Percentiles rank a stretch among this genome's conserved stretches.
phyloP scores from a whole-genome alignment of 2,888 invertebrate species.

The Sarcophaga subvicina region DNA sequence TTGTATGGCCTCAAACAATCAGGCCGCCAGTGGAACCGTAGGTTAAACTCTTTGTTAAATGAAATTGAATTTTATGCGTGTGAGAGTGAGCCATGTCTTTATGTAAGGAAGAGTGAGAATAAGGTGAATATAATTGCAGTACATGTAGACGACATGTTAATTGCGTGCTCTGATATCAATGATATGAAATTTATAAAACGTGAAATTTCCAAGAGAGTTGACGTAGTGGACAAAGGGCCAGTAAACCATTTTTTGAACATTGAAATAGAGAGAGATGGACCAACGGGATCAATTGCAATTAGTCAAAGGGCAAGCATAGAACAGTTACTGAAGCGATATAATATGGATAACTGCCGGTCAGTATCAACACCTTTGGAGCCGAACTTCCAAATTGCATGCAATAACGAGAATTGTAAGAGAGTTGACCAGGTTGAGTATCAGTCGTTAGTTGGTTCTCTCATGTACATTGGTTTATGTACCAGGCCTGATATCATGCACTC shows the following conservation, averaged over 20 bases:
- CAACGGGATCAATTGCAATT: conserved; percentile 30
- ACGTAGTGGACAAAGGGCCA: conserved; percentile 30
- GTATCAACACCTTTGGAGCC: conserved; percentile 11
- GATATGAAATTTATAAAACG: neutral
- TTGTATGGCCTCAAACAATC: too few species aligned
- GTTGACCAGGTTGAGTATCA: neutral
- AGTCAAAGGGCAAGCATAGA: conserved; percentile 21
- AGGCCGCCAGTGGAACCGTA: too few species aligned
- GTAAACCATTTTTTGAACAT: conserved; percentile 33
- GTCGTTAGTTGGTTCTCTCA: conserved; percentile 22
- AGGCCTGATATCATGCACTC: conserved; percentile 45
- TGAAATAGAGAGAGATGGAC: conserved; percentile 49
- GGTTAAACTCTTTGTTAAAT: too few species aligned
- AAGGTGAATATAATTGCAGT: conserved; percentile 46
- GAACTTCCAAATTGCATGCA: too few species aligned
- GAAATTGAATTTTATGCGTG: conserved; percentile 35
- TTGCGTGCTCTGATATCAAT: conserved; percentile 40
- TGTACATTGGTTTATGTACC: conserved; percentile 31
- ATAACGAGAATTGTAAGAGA: neutral
- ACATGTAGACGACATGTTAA: conserved; percentile 22
- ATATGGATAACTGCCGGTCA: conserved; percentile 47
- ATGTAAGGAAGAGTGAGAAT: neutral
- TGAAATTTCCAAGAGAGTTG: too few species aligned
- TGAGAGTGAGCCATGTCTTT: too few species aligned
- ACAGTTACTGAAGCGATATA: conserved; percentile 14